Conservation (phyloP, 2,113 vertebrate genomes). For the Bubo bubo region DNA sequence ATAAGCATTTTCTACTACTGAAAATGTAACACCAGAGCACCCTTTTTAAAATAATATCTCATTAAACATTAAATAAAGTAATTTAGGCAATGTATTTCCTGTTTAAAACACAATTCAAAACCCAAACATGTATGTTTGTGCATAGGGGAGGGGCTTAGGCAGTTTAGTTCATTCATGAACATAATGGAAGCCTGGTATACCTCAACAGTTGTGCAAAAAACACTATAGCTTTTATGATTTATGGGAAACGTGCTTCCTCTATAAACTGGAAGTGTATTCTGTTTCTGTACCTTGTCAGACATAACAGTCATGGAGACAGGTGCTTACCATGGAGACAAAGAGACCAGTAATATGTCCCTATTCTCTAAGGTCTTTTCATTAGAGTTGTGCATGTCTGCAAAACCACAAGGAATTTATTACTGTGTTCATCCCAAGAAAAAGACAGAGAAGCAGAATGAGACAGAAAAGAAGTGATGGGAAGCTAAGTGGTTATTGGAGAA, state of each 20-base stretch:
- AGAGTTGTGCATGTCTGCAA: background rate
- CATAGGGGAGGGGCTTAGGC: fast-evolving
- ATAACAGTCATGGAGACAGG: background rate
- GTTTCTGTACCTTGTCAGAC: background rate
- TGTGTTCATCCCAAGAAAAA: background rate
- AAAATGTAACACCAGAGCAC: background rate
- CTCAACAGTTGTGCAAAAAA: background rate
- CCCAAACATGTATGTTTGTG: background rate
- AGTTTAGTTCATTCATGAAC: background rate
- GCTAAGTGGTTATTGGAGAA: background rate
- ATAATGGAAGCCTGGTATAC: background rate
- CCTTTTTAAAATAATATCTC: background rate
- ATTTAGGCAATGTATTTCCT: background rate
- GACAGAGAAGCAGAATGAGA: background rate
- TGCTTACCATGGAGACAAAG: background rate
- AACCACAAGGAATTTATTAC: background rate
- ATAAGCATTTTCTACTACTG: background rate
- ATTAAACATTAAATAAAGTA: background rate
- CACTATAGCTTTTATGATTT: background rate
- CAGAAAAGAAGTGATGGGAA: background rate
- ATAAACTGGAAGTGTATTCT: background rate
- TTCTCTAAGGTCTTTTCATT: background rate
- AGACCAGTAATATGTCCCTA: background rate
- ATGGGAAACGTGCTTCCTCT: background rate
- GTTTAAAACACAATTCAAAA: background rate